Percentiles rank a stretch among this genome's conserved stretches.
Conservation (phyloP, 2,888 invertebrate genomes). For the Glyphotaelius pellucidus region DNA sequence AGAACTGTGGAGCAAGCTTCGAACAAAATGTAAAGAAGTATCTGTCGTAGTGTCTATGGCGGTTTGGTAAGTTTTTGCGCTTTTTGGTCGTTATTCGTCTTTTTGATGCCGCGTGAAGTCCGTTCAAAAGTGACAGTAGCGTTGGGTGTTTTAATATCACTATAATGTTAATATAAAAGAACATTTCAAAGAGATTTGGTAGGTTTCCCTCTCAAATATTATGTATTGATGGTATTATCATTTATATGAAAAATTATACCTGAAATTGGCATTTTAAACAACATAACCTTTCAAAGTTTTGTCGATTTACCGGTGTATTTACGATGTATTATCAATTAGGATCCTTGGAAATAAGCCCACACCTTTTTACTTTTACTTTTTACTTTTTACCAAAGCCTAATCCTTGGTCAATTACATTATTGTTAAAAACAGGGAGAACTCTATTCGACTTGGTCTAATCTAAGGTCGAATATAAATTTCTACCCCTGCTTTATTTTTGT, state of each 20-base stretch:
- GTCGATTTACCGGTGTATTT: conserved; percentile 1
- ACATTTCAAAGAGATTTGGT: conserved; percentile 42
- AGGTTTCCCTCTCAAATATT: not conserved
- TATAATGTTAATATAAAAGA: conserved; percentile 31
- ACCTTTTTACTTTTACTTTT: too few species aligned
- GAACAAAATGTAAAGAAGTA: not conserved
- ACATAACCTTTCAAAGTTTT: conserved; percentile 38
- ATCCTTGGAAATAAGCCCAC: not conserved
- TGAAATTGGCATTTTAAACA: not conserved
- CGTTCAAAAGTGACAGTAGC: conserved; percentile 57
- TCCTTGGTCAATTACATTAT: not conserved
- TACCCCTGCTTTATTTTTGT: not conserved
- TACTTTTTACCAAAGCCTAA: not conserved
- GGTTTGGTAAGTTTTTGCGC: not conserved
- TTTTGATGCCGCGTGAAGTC: conserved; percentile 55
- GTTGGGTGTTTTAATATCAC: conserved; percentile 8
- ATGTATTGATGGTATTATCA: not conserved
- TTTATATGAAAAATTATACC: not conserved
- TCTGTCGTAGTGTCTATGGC: not conserved
- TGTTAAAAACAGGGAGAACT: not conserved
- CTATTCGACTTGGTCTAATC: not conserved
- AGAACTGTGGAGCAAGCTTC: too few species aligned
- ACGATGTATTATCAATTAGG: not conserved
- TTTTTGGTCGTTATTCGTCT: conserved; percentile 46
- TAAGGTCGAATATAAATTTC: not conserved